Conservation (phyloP, 1,140 invertebrate species). For the Bilobella aurantiaca region DNA sequence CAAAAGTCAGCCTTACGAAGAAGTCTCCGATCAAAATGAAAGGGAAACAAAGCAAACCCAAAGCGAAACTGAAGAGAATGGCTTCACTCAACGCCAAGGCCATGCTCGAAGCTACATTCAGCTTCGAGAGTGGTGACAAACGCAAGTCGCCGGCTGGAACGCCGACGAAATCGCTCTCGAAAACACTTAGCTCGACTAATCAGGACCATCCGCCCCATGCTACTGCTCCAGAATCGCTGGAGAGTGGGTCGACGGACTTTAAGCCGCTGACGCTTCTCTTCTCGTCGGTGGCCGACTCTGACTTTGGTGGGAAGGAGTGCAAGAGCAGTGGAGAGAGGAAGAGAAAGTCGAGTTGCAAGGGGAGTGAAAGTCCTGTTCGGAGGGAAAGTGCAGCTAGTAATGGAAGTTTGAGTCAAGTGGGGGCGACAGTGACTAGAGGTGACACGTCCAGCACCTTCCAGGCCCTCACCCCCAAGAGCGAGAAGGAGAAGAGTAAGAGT, state of each 20-base stretch:
- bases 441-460: background rate
- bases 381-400: constrained; percentile 20
- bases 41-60: constrained; percentile 17
- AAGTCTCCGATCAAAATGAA: constrained; percentile 13
- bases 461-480: background rate
- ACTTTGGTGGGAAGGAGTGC: background rate
- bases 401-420: constrained; percentile 1
- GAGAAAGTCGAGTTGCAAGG: constrained; percentile 17
- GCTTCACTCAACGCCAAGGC: constrained; percentile 84
- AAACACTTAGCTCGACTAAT: too few relatives aligned
- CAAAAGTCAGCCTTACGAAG: constrained; percentile 15
- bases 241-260: too few relatives aligned
- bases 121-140: constrained; percentile 50
- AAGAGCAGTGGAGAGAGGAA: constrained; percentile 19
- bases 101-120: constrained; percentile 79
- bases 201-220: too few relatives aligned
- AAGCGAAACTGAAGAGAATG: constrained; percentile 58
- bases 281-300: background rate
- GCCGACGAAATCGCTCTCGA: constrained; percentile 23
- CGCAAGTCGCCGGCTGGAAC: constrained; percentile 20
- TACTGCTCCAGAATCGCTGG: too few relatives aligned
- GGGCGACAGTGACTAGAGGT: too few relatives aligned
- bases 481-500: constrained; percentile 6
- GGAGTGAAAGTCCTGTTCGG: background rate
- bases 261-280: constrained; percentile 10